Evolutionary conservation across 2,797 vertebrate genomes (phyloP), one percentile per base, ranked within the genome.

Genomic region (Argentina silus): DNA sequence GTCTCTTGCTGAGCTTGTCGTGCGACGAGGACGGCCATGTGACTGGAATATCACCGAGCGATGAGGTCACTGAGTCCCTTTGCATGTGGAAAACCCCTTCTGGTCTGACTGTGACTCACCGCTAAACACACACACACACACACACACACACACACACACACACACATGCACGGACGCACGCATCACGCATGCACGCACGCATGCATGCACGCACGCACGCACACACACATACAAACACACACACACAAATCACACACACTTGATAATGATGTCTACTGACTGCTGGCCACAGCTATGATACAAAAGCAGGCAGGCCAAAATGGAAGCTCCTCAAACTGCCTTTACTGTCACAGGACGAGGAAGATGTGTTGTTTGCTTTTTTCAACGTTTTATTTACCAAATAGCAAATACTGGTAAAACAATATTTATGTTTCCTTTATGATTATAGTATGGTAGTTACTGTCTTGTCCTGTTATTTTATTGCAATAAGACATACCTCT

Each of bases 1-100:
- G 6, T 68, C 7, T 56, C 36, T 53, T 27, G 27, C 10, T 59
- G 59, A 42, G 71, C 44, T 59, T 59, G 21, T 47, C 43, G 19
- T 57, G 36, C 36, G 43, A 17, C 19, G 50, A 55, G 66, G 11
- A 72, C 42, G 0, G 15, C 78, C 90, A 90, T 60, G 85, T 91
- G 88, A 91, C 80, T 77, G 67, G 78, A 83, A 75, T 76, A 69
- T 83, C 62, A 80, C 74, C 70, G 69, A 76, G 83, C 68, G 72
- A 83, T 87, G 87, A 89, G 86, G 89, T 90, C 88, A 87, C 74
- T 73, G 68, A 90, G 82, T 88, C 82, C 76, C 81, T 83, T 76
- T 84, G 77, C 80, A 85, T 86, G 81, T 85, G 88, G 85, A 89
- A 90, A 89, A 90, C 79, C 89, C 90, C 89, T 91, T 88, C 90